Conservation (phyloP, 2,888 invertebrate genomes). For the Electrophaes corylata region DNA sequence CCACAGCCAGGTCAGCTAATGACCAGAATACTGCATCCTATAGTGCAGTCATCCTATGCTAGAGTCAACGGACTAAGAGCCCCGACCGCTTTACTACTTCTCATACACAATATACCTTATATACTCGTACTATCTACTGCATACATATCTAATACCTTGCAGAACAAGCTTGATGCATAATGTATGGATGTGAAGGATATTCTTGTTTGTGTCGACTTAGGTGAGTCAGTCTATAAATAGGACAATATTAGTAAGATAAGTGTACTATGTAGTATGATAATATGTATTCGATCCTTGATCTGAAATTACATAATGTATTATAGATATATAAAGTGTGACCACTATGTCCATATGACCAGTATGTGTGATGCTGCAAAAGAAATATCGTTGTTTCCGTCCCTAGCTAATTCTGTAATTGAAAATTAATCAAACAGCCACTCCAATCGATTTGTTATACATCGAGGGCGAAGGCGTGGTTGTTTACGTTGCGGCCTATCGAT, state of each 20-base stretch:
- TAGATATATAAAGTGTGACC: no score
- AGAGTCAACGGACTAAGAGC: slow-evolving; percentile 53
- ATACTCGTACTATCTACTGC: background rate
- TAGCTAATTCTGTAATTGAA: slow-evolving; percentile 13
- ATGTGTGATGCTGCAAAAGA: background rate
- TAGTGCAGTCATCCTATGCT: slow-evolving; percentile 10
- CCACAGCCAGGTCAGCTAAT: no score
- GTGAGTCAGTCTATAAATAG: slow-evolving; percentile 14
- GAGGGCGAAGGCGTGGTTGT: slow-evolving; percentile 15
- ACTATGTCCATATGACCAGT: no score
- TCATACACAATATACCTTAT: background rate
- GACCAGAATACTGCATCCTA: background rate
- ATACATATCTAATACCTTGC: background rate
- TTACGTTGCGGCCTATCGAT: slow-evolving; percentile 20
- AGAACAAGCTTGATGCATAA: slow-evolving; percentile 40
- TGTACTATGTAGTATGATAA: background rate
- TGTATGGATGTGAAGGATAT: slow-evolving; percentile 36
- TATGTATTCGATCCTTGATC: background rate
- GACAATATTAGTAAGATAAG: background rate
- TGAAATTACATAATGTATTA: background rate
- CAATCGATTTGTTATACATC: slow-evolving; percentile 20
- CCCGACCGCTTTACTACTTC: slow-evolving; percentile 48
- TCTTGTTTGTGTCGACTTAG: slow-evolving; percentile 5
- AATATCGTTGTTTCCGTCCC: background rate
- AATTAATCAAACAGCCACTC: slow-evolving; percentile 7